These are phyloP conservation scores for Tichodroma muraria DNA, from an alignment of 2,113 vertebrate genomes.

Conservation along the genomic window DNA sequence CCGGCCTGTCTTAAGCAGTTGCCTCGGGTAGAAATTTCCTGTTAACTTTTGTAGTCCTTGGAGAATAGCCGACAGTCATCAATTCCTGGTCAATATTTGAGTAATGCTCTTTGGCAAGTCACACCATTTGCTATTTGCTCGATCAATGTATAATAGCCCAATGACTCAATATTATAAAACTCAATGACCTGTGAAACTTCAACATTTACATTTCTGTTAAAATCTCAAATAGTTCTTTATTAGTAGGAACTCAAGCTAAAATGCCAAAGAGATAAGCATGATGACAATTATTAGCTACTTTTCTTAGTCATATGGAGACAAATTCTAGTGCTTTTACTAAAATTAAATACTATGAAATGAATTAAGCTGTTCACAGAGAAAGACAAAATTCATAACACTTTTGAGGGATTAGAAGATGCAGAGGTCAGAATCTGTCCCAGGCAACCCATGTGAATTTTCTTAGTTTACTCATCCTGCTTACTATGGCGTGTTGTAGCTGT, in stretches of 20 bases:
- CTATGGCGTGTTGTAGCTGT: background rate
- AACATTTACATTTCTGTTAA: constrained; percentile 64
- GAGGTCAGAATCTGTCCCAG: background rate
- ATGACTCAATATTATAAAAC: constrained; percentile 66
- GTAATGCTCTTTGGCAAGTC: constrained; percentile 46
- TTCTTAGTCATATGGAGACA: constrained; percentile 7
- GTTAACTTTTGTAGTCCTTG: constrained; percentile 29
- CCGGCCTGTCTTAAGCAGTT: background rate
- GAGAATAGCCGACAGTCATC: background rate
- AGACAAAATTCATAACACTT: background rate
- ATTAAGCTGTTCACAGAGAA: background rate
- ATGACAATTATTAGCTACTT: constrained; percentile 51
- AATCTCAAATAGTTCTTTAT: constrained; percentile 63
- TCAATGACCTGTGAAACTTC: constrained; percentile 69
- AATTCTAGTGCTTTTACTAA: background rate
- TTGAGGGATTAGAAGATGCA: background rate
- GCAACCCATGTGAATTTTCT: background rate
- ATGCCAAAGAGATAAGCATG: constrained; percentile 59
- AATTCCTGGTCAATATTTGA: constrained; percentile 62
- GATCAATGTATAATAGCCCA: constrained; percentile 58
- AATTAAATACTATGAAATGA: background rate
- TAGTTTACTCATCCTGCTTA: background rate
- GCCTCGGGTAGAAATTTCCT: constrained; percentile 18
- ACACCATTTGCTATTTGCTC: constrained; percentile 57
- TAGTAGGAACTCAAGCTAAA: constrained; percentile 52